Evolutionary conservation across 2,888 invertebrate species (phyloP).

Genomic region (Orchesellides sinensis): DNA sequence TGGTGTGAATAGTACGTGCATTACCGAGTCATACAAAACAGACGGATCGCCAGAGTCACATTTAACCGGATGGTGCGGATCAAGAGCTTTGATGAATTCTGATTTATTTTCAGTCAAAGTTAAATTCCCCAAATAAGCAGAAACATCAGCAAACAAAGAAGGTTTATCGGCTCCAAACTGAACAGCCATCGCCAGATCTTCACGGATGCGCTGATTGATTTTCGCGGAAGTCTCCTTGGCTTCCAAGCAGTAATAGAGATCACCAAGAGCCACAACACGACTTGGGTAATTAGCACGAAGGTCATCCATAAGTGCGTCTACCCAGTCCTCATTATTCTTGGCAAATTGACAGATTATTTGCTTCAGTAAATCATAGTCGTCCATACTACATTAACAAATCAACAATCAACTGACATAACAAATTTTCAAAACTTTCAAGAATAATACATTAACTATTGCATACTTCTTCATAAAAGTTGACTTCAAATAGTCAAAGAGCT

Average conservation of each 20-base stretch:
- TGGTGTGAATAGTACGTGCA: no score
- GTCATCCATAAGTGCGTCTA: neutral
- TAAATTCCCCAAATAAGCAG: neutral
- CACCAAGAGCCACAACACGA: constrained; percentile 3
- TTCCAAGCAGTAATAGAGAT: constrained; percentile 1
- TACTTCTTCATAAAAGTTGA: constrained; percentile 41
- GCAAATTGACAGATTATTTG: constrained; percentile 15
- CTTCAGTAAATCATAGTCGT: constrained; percentile 26
- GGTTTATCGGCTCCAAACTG: constrained; percentile 42
- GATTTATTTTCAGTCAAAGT: neutral
- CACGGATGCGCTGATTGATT: neutral
- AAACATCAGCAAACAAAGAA: constrained; percentile 54
- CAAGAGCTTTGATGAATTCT: neutral
- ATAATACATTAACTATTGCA: neutral
- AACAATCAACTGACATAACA: neutral
- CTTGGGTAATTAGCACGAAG: constrained; percentile 8
- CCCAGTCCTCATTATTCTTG: neutral
- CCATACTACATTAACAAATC: constrained; percentile 17
- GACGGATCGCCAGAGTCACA: no score
- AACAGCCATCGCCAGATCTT: constrained; percentile 5
- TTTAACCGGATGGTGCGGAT: neutral
- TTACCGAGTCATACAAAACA: constrained; percentile 2
- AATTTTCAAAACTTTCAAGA: neutral
- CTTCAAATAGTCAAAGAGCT: constrained; percentile 38
- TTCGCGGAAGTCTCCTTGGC: neutral